Evolutionary conservation across 2,797 vertebrate species (phyloP).

Genomic region (Fistularia commersonii): DNA sequence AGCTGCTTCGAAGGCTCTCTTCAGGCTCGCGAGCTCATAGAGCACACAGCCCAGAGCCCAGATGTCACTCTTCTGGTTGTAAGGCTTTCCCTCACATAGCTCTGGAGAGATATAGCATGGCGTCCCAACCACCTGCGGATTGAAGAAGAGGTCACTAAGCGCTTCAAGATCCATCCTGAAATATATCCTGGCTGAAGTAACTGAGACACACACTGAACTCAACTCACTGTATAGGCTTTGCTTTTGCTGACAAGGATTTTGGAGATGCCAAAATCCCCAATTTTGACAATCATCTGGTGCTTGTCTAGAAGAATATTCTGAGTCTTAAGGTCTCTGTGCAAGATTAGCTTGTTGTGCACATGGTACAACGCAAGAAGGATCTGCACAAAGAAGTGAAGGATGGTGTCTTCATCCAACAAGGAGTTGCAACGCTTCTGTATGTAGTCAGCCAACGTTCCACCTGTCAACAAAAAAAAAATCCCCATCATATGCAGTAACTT

Average conservation of each 20-base stretch:
- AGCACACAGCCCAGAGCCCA: conserved; percentile 98
- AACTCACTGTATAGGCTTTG: conserved; percentile 92
- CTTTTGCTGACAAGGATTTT: conserved; percentile 99
- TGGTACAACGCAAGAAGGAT: conserved; percentile 95
- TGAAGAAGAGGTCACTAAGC: conserved; percentile 4
- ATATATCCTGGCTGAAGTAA: neutral
- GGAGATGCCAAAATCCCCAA: conserved; percentile 97
- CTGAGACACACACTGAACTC: conserved; percentile 7
- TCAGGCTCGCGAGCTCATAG: conserved; percentile 95
- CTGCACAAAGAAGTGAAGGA: conserved; percentile 98
- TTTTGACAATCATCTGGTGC: conserved; percentile 96
- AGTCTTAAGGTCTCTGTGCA: conserved; percentile 97
- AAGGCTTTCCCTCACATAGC: conserved; percentile 97
- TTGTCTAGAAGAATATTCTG: conserved; percentile 98
- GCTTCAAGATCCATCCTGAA: neutral
- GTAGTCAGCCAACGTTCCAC: conserved; percentile 93
- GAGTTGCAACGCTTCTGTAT: conserved; percentile 98
- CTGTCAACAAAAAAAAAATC: conserved; percentile 44
- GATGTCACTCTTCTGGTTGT: conserved; percentile 99
- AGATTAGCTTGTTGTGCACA: conserved; percentile 95
- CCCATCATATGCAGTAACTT: neutral
- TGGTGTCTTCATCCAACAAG: conserved; percentile 94
- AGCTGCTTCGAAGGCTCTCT: conserved; percentile 96
- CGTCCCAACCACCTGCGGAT: conserved; percentile 90
- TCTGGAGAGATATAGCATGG: conserved; percentile 98